These are phyloP conservation scores for Probosciger aterrimus DNA, from an alignment of 2,113 vertebrate genomes.

Conservation along the genomic window DNA sequence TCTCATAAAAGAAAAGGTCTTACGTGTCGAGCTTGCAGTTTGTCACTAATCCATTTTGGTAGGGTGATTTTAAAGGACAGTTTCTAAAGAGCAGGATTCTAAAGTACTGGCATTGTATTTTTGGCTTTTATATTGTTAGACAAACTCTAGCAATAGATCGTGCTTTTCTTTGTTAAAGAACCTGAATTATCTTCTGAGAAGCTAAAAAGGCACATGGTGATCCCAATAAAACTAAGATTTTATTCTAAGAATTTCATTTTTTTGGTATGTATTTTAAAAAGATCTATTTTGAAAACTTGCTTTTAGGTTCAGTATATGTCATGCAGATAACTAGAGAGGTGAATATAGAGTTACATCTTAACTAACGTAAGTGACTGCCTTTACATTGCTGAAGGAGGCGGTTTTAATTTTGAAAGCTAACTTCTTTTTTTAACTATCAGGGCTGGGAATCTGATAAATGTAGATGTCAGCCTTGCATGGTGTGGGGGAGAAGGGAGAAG, in stretches of 20 bases:
- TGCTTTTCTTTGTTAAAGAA: neutral
- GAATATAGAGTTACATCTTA: neutral
- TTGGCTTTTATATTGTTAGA: neutral
- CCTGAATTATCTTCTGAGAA: neutral
- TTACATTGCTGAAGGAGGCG: neutral
- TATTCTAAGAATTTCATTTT: neutral
- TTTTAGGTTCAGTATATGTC: neutral
- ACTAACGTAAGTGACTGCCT: neutral
- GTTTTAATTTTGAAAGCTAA: conserved; percentile 22
- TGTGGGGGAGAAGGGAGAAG: neutral
- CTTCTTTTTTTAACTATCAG: neutral
- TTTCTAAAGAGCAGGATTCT: neutral
- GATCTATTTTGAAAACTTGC: neutral
- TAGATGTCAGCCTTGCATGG: neutral
- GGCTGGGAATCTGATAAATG: neutral
- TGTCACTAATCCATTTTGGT: neutral
- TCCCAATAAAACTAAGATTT: neutral
- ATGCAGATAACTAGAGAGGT: neutral
- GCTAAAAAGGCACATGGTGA: neutral
- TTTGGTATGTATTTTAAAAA: neutral
- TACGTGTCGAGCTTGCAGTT: neutral
- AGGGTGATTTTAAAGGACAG: neutral
- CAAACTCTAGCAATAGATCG: neutral
- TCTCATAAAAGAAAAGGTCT: neutral
- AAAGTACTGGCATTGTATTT: neutral